Conservation (phyloP, 2,888 invertebrate genomes). For the Athalia cordata region DNA sequence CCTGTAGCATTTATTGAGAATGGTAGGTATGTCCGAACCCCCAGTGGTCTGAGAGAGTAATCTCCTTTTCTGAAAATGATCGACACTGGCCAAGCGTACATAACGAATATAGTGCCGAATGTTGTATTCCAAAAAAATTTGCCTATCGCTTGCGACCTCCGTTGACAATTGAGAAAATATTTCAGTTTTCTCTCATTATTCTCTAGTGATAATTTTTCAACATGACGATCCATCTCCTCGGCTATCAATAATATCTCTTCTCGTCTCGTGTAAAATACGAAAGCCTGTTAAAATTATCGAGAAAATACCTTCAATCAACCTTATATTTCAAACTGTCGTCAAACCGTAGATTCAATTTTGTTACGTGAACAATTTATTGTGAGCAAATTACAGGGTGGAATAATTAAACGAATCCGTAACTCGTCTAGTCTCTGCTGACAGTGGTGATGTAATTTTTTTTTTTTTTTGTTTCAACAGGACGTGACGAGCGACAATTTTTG, state of each 20-base stretch:
- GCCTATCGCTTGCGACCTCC: neutral
- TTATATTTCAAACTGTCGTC: neutral
- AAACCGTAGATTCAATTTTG: neutral
- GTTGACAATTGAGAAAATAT: neutral
- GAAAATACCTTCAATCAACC: neutral
- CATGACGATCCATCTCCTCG: neutral
- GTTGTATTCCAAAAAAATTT: neutral
- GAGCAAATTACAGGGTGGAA: too few relatives aligned
- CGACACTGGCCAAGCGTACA: conserved; percentile 7
- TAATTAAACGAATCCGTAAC: too few relatives aligned
- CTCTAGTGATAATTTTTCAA: conserved; percentile 9
- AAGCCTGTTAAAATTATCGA: neutral
- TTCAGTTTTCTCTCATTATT: conserved; percentile 1
- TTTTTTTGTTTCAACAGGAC: too few relatives aligned
- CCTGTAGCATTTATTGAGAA: conserved; percentile 18
- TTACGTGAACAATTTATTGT: too few relatives aligned
- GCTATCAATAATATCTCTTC: conserved; percentile 22
- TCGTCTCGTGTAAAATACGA: conserved; percentile 15
- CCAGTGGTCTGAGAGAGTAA: conserved; percentile 9
- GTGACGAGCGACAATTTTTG: too few relatives aligned
- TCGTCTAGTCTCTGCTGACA: too few relatives aligned
- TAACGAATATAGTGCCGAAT: neutral
- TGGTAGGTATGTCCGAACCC: conserved; percentile 11
- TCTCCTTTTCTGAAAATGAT: neutral
- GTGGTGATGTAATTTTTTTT: too few relatives aligned